A percentile compares a stretch with the other conserved stretches of the same genome.
These are phyloP conservation scores for Cephus pulcher DNA, from an alignment of 2,888 invertebrate genomes.

Conservation along the genomic window DNA sequence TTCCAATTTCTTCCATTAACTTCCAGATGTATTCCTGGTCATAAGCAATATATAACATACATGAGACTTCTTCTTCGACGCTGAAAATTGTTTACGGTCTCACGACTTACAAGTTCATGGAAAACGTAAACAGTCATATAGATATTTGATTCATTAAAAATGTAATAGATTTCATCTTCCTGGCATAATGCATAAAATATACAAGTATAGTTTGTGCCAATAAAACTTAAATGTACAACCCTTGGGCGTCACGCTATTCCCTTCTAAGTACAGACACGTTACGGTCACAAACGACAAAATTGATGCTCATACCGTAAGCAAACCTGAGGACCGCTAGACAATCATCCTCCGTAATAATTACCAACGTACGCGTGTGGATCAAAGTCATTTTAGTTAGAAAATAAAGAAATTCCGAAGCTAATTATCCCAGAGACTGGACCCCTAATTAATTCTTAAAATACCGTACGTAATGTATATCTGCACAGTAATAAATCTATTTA, in stretches of 20 bases:
- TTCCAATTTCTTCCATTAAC: background rate
- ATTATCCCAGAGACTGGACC: background rate
- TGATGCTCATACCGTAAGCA: constrained; percentile 61
- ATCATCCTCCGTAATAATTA: constrained; percentile 60
- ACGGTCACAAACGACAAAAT: constrained; percentile 63
- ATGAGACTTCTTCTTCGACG: background rate
- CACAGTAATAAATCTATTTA: background rate
- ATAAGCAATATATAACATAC: background rate
- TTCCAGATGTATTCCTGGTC: background rate
- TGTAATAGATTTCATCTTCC: background rate
- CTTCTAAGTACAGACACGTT: constrained; percentile 38
- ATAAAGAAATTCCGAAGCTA: background rate
- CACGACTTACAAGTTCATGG: background rate
- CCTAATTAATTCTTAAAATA: background rate
- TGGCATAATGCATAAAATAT: background rate
- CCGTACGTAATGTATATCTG: background rate
- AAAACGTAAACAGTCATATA: background rate
- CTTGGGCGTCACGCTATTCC: background rate
- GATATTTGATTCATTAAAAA: background rate
- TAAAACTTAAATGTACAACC: background rate
- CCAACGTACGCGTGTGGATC: constrained; percentile 32
- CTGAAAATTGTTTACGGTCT: background rate
- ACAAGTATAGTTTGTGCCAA: background rate
- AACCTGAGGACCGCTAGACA: constrained; percentile 63
- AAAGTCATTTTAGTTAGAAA: background rate